Evolutionary conservation across 1,140 invertebrate genomes (phyloP), one percentile per base, ranked within the genome.

Genomic region (Thalassaphorura encarpata): DNA sequence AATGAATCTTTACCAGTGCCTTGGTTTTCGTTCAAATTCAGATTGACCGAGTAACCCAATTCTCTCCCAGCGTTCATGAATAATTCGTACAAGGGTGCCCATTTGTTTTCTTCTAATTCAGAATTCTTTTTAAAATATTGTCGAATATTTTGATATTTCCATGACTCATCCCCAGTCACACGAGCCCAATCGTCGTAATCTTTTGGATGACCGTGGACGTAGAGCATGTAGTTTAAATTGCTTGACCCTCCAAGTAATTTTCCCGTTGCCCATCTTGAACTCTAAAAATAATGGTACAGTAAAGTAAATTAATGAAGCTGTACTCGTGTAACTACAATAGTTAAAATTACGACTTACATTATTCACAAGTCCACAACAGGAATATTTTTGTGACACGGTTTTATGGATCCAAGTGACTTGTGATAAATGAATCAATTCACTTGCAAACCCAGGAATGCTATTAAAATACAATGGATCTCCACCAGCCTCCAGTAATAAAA

Each of bases 401-500:
- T 24, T 53, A 41, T 54, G 18, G 13, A 21, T 19, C 21, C 42
- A 58, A 68, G 56, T 76, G 74, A 77, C 61, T 19, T 76, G 73
- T 45, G 70, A 24, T 13, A 31, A 48, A 24, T 66, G 23, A 13
- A 52, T 66, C 64, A 73, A 62, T 0, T 5, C 33, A 61, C 60
- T 59, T 5, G 67, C 29, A 36, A 66, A 33, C 3, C 36, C 56
- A 2, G 54, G 66, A 70, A 63, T 60, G 3, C 45, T 42, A 21
- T 61, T 60, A 41, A 68, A 48, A 19, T 60, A 5, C 29, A 47
- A 43, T 8, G 71, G 70, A 39, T 67, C 60, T 1, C 63, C 67
- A 4, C 74, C 74, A 19, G 73, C 72, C 66, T 76, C 74, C 16
- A 76, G 18, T 27, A 76, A 50, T 19, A 75, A 62, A 29, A 75